phyloP scores from a whole-genome alignment of 1,140 invertebrate genomes.

The Drosophila nebulosa region DNA sequence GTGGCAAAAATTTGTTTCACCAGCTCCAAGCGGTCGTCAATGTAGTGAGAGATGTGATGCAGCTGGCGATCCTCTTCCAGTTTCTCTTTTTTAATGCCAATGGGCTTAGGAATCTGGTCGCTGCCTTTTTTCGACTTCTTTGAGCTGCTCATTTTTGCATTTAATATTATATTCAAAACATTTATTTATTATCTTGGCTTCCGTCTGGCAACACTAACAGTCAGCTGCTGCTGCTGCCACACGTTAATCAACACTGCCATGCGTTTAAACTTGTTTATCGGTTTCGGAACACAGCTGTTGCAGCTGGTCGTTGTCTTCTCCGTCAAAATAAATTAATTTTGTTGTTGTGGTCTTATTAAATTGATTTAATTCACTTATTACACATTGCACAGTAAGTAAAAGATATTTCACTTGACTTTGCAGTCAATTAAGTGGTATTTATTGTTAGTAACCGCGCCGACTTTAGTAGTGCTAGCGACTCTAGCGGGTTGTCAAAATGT shows the following conservation, averaged over 20 bases:
- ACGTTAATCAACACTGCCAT: neutral
- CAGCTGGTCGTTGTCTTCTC: neutral
- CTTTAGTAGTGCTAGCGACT: neutral
- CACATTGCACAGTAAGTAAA: neutral
- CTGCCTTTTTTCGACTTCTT: slow-evolving; percentile 46
- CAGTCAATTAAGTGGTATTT: neutral
- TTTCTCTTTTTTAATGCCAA: slow-evolving; percentile 75
- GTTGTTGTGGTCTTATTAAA: neutral
- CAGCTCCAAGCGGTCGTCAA: slow-evolving; percentile 84
- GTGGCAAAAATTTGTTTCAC: slow-evolving; percentile 85
- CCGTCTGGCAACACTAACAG: neutral
- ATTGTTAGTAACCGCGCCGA: neutral
- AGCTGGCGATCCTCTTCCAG: slow-evolving; percentile 68
- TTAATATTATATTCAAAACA: slow-evolving; percentile 12
- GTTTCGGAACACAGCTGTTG: neutral
- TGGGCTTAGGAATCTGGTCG: slow-evolving; percentile 71
- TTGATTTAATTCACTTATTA: neutral
- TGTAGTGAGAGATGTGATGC: slow-evolving; percentile 83
- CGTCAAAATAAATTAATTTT: neutral
- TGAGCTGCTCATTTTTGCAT: slow-evolving; percentile 55
- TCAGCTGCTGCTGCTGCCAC: neutral
- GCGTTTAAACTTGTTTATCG: neutral
- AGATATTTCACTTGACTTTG: neutral
- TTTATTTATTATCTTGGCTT: neutral
- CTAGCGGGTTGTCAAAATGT: neutral